These are phyloP conservation scores for Grallaria varia DNA, from an alignment of 2,113 vertebrate species.

Conservation along the genomic window DNA sequence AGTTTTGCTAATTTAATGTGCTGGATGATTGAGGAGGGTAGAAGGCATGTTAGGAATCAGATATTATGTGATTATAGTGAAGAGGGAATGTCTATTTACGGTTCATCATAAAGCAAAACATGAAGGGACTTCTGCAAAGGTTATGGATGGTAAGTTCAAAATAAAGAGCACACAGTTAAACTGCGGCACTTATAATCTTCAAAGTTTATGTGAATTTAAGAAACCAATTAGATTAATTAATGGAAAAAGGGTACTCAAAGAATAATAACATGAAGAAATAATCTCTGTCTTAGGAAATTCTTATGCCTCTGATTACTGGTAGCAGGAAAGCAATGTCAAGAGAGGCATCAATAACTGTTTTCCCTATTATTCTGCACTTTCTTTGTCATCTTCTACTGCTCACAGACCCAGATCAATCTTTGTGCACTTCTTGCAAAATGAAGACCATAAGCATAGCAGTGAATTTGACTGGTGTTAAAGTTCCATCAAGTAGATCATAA, in stretches of 20 bases:
- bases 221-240: conserved; percentile 18
- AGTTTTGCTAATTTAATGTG: neutral
- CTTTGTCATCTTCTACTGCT: neutral
- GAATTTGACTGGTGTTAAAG: neutral
- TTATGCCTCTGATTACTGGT: neutral
- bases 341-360: neutral
- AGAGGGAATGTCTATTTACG: neutral
- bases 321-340: neutral
- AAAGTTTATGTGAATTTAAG: conserved; percentile 3
- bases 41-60: neutral
- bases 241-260: conserved; percentile 17
- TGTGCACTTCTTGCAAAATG: neutral
- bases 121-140: neutral
- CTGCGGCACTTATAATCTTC: neutral
- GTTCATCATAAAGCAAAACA: neutral
- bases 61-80: neutral
- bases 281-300: neutral
- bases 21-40: neutral
- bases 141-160: neutral
- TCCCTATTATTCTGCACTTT: neutral
- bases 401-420: neutral
- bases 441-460: neutral
- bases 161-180: neutral
- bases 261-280: conserved; percentile 11
- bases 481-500: neutral